These are phyloP conservation scores for Opisthograptis luteolata DNA, from an alignment of 2,888 invertebrate species.

Conservation along the genomic window DNA sequence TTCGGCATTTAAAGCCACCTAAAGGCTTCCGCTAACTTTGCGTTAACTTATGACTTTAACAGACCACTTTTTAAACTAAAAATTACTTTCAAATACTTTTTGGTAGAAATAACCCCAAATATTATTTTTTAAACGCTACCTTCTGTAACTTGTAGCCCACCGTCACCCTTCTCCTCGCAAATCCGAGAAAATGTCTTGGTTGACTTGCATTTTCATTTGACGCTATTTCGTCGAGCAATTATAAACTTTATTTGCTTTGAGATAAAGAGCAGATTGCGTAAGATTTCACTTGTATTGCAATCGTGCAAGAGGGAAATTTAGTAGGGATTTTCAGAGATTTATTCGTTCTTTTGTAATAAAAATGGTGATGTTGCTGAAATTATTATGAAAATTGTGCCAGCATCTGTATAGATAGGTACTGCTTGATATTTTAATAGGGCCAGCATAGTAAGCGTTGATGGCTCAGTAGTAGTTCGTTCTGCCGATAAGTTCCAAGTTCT, in stretches of 20 bases:
- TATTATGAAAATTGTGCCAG: background rate
- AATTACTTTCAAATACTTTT: no score
- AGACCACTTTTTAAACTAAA: no score
- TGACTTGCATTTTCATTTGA: slow-evolving; percentile 33
- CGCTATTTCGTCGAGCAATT: slow-evolving; percentile 9
- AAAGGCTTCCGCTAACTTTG: no score
- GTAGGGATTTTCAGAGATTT: slow-evolving; percentile 3
- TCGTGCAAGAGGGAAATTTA: slow-evolving; percentile 2
- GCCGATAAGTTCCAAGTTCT: no score
- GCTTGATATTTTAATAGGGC: no score
- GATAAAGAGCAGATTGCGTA: slow-evolving; percentile 9
- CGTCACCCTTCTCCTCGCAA: slow-evolving; percentile 33
- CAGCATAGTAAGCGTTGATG: no score
- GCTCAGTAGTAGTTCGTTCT: no score
- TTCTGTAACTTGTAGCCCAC: slow-evolving; percentile 2
- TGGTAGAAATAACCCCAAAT: no score
- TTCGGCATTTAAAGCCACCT: no score
- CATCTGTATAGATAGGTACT: no score
- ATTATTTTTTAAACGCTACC: background rate
- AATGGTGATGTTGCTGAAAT: slow-evolving; percentile 15
- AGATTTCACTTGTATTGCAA: slow-evolving; percentile 6
- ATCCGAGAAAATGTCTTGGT: slow-evolving; percentile 29
- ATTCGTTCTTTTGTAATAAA: slow-evolving; percentile 20
- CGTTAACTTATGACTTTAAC: no score
- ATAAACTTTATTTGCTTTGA: slow-evolving; percentile 10